A percentile compares a stretch with the other conserved stretches of the same genome.
These are phyloP conservation scores for Ochropacha duplaris DNA, from an alignment of 2,888 invertebrate genomes.

Conservation along the genomic window DNA sequence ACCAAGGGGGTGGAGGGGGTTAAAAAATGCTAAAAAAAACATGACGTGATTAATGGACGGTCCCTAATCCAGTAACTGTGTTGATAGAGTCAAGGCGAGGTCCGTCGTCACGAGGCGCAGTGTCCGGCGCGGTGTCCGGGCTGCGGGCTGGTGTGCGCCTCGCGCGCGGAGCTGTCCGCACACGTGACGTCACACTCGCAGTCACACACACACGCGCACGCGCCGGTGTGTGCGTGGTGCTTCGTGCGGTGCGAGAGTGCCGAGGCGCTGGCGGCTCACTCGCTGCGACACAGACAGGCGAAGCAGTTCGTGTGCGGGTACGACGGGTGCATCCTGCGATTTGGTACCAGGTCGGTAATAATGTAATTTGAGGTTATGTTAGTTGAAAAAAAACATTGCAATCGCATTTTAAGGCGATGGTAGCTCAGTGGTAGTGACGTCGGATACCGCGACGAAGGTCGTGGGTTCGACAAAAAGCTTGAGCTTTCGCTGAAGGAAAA, in stretches of 20 bases:
- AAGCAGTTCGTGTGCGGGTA: constrained; percentile 71
- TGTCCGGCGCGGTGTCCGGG: constrained; percentile 27
- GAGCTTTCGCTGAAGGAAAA: too few species aligned
- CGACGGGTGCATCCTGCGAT: constrained; percentile 69
- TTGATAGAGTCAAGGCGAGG: constrained; percentile 31
- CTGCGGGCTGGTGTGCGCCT: constrained; percentile 20
- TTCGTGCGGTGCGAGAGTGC: constrained; percentile 36
- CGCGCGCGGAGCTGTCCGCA: constrained; percentile 35
- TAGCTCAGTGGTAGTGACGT: too few species aligned
- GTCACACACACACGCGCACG: constrained; percentile 40
- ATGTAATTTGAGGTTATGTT: too few species aligned
- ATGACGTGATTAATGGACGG: too few species aligned
- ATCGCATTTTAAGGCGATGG: too few species aligned
- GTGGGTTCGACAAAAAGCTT: too few species aligned
- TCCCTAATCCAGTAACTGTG: too few species aligned
- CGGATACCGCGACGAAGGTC: too few species aligned
- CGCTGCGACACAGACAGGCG: constrained; percentile 58
- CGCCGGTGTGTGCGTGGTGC: constrained; percentile 34
- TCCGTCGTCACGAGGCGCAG: constrained; percentile 27
- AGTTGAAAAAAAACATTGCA: too few species aligned
- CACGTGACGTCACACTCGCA: constrained; percentile 31
- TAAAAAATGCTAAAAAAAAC: too few species aligned
- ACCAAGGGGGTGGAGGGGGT: too few species aligned
- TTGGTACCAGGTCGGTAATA: constrained; percentile 36
- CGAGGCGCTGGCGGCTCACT: constrained; percentile 54